Base-by-base conservation (phyloP, 35 echinoderm and acorn worm species). In the Strongylocentrotus purpuratus region DNA sequence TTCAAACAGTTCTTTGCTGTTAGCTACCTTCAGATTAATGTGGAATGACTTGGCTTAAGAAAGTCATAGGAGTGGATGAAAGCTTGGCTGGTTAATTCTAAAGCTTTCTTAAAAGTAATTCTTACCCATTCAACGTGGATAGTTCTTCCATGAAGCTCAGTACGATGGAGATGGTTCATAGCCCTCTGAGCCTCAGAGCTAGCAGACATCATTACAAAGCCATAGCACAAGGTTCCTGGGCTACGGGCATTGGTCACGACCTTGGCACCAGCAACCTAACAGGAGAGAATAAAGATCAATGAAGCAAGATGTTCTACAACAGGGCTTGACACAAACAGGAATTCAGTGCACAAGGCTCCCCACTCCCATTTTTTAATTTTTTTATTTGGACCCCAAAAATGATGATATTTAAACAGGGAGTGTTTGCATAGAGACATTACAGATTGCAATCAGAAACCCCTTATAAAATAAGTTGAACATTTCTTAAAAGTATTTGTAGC, bases 121-220 rank as follows among this genome's bases (percentile, higher is more conserved):
- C 95, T 97, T 98, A 99, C 98, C 98, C 98, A 99, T 92, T 97
- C 97, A 47, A 99, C 98, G 92, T 99, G 96, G 20, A 99, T 99
- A 17, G 94, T 97, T 48, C 96, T 96, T 35, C 97, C 96, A 94
- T 99, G 98, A 22, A 99, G 94, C 90, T 98, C 97, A 28, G 97
- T 98, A 48, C 97, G 94, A 94, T 99, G 96, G 22, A 99, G 96
- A 86, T 97, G 95, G 87, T 98, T 97, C 46, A 99, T 97, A 12
- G 98, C 98, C 46, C 97, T 97, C 22, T 94, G 78, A 78, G 97
- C 98, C 70, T 99, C 98, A 5, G 98, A 95, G 86, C 96, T 96
- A 20, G 97, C 90, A 7, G 98, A 96, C 98, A 99, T 99, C 18
- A 97, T 97, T 6, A 99, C 97, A 95, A 99, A 99, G 17, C 98